Conservation (phyloP, 53 echinoderm and acorn worm genomes). For the Temnopleurus reevesii region DNA sequence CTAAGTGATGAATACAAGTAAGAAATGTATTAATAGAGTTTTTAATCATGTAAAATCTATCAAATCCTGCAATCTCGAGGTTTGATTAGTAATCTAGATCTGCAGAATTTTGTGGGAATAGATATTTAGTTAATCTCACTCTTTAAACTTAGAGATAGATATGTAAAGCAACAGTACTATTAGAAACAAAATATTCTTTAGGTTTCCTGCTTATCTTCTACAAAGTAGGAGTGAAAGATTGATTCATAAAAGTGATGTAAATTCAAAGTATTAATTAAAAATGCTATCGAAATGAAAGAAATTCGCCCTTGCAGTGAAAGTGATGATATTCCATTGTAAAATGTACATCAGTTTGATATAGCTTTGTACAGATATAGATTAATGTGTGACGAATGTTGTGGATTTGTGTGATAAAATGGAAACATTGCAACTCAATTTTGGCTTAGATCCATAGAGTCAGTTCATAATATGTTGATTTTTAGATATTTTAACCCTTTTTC, state of each 20-base stretch:
- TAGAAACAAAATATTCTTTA: conserved; percentile 30
- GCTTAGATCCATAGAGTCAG: neutral
- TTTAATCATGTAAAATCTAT: conserved; percentile 28
- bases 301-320: neutral
- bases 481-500: neutral
- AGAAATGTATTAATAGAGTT: neutral
- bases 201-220: neutral
- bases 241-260: neutral
- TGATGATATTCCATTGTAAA: conserved; percentile 5
- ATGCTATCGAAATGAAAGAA: neutral
- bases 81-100: neutral
- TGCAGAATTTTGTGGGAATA: neutral
- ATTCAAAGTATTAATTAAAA: neutral
- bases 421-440: neutral
- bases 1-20: neutral
- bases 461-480: neutral
- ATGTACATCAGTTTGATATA: neutral
- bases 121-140: neutral
- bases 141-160: neutral
- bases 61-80: neutral
- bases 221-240: neutral
- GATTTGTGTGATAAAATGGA: conserved; percentile 16
- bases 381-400: neutral
- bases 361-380: conserved; percentile 15
- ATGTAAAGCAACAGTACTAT: conserved; percentile 41